Evolutionary conservation across 2,888 invertebrate genomes (phyloP).

Genomic region (Ophioninae sp.): DNA sequence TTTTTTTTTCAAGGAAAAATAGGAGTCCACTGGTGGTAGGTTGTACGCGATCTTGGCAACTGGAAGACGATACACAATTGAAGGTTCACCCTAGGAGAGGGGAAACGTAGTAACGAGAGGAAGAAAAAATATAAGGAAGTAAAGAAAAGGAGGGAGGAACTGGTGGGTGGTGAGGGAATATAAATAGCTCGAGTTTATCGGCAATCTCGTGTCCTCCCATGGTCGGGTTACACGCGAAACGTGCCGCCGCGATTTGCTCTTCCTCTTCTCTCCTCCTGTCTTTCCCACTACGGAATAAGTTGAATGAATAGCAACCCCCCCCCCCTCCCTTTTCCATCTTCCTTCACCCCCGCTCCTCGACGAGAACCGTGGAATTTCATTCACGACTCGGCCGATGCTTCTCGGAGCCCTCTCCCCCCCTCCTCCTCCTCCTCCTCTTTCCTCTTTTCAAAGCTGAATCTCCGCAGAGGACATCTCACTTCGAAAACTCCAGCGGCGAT

Average conservation of each 20-base stretch:
- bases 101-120: background rate
- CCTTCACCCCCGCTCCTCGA: slow-evolving; percentile 24
- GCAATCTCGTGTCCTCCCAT: slow-evolving; percentile 68
- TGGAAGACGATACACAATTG: slow-evolving; percentile 54
- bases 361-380: slow-evolving; percentile 72
- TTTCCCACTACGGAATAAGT: slow-evolving; percentile 47
- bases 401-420: background rate
- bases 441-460: slow-evolving; percentile 58
- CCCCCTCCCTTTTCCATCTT: background rate
- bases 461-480: slow-evolving; percentile 71
- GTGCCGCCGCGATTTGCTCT: background rate
- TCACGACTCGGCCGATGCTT: slow-evolving; percentile 64
- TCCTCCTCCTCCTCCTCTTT: background rate
- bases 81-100: slow-evolving; percentile 20
- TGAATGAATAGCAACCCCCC: slow-evolving; percentile 66
- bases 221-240: background rate
- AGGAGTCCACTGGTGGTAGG: slow-evolving; percentile 21
- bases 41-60: slow-evolving; percentile 29
- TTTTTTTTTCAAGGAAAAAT: slow-evolving; percentile 56
- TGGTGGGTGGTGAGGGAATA: slow-evolving; percentile 58
- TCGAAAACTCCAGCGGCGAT: slow-evolving; percentile 31
- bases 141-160: slow-evolving; percentile 18
- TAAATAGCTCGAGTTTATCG: slow-evolving; percentile 70
- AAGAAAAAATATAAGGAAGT: slow-evolving; percentile 24
- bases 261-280: slow-evolving; percentile 17